A percentile compares a stretch with the other conserved stretches of the same genome.
These are phyloP conservation scores for Adineta ricciae DNA, from an alignment of 2,888 invertebrate species.

Conservation along the genomic window DNA sequence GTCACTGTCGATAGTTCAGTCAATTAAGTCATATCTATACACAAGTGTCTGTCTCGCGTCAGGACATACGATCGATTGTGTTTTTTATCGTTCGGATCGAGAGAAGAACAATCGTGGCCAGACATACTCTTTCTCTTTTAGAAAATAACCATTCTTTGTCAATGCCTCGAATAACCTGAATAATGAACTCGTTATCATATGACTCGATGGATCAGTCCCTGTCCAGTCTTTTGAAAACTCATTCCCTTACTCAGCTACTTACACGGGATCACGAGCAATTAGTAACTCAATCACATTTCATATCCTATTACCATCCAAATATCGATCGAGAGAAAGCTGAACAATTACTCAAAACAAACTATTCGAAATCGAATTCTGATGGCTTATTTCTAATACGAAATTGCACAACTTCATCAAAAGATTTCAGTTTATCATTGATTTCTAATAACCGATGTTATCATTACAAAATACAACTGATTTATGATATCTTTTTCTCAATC, in stretches of 20 bases:
- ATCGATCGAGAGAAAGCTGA: slow-evolving; percentile 29
- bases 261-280: not conserved
- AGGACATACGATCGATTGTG: not conserved
- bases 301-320: slow-evolving; percentile 22
- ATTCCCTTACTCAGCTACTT: not conserved
- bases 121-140: not conserved
- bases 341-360: slow-evolving; percentile 26
- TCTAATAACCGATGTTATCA: slow-evolving; percentile 23
- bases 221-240: not conserved
- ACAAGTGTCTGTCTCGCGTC: not conserved
- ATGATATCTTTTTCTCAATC: not conserved
- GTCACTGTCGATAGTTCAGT: not conserved
- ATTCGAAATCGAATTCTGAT: not conserved
- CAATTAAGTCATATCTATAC: not conserved
- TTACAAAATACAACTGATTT: slow-evolving; percentile 19
- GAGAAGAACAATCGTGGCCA: not conserved
- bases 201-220: not conserved
- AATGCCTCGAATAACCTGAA: not conserved
- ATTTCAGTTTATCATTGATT: slow-evolving; percentile 30
- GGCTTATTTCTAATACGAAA: slow-evolving; percentile 31
- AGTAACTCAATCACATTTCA: not conserved
- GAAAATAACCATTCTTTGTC: not conserved
- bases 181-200: not conserved
- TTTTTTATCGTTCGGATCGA: not conserved
- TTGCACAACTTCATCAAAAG: slow-evolving; percentile 24